Conservation (phyloP, 2,113 vertebrate species). For the Cavia porcellus region DNA sequence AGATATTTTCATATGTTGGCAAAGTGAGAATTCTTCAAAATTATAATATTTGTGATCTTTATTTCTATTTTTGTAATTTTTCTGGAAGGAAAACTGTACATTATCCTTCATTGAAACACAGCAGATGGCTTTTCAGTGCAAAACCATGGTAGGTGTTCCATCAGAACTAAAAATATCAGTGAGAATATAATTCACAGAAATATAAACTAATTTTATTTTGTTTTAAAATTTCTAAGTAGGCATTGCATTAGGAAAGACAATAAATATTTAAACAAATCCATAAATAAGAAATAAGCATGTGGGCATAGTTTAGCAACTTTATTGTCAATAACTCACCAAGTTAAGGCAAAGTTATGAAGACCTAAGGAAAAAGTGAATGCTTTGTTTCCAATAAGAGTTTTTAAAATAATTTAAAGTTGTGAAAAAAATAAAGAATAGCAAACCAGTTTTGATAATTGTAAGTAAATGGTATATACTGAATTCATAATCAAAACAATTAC, state of each 20-base stretch:
- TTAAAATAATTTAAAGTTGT: neutral
- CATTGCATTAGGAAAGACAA: neutral
- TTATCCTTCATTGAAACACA: conserved; percentile 6
- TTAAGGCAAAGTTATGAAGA: neutral
- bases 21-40: neutral
- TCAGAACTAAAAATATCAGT: conserved; percentile 35
- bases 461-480: neutral
- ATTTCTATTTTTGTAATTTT: neutral
- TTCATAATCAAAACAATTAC: neutral
- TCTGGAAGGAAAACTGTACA: neutral
- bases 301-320: neutral
- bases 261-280: neutral
- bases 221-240: conserved; percentile 40
- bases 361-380: neutral
- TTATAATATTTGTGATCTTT: neutral
- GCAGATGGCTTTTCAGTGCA: neutral
- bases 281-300: conserved; percentile 3
- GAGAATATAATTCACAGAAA: conserved; percentile 28
- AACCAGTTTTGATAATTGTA: neutral
- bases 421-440: neutral
- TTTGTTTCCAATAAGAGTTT: neutral
- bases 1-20: neutral
- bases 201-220: conserved; percentile 14
- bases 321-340: neutral
- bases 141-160: conserved; percentile 3